A percentile compares a stretch with the other conserved stretches of the same genome.
Evolutionary conservation across 2,888 invertebrate genomes (phyloP).

Genomic region (Microplitis manilae): DNA sequence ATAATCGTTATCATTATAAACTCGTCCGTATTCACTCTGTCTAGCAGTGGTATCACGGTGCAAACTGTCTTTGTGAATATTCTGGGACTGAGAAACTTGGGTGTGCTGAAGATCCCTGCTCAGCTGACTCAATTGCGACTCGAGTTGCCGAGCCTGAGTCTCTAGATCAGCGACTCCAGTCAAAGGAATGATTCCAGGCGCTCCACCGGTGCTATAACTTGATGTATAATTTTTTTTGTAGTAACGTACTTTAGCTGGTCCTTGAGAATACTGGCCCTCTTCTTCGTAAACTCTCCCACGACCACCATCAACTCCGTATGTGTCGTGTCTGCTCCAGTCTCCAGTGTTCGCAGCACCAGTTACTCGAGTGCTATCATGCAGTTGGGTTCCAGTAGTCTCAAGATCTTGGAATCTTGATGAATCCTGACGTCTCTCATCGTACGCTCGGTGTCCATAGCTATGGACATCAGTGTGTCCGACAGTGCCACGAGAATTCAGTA

Average conservation of each 20-base stretch:
- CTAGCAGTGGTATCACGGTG: neutral
- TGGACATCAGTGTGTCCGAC: neutral
- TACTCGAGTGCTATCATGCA: neutral
- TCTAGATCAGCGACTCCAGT: conserved; percentile 40
- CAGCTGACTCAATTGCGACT: conserved; percentile 49
- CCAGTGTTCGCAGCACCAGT: neutral
- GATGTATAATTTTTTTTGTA: conserved; percentile 63
- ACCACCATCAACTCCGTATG: conserved; percentile 46
- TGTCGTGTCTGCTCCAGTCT: conserved; percentile 48
- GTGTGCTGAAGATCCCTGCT: conserved; percentile 45
- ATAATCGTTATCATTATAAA: neutral
- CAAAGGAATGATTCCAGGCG: conserved; percentile 38
- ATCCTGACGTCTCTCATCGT: neutral
- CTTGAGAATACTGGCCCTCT: conserved; percentile 49
- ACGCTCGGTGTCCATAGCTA: neutral
- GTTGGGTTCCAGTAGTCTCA: neutral
- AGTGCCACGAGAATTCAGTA: neutral
- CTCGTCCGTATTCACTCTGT: neutral
- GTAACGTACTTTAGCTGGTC: conserved; percentile 57
- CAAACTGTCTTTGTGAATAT: neutral
- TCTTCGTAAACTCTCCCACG: conserved; percentile 48
- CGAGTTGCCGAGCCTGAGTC: conserved; percentile 43
- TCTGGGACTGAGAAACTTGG: neutral
- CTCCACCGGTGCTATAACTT: conserved; percentile 51
- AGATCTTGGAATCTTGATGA: neutral